Evolutionary conservation across 2,888 invertebrate genomes (phyloP).

Genomic region (Cerastis rubricosa): DNA sequence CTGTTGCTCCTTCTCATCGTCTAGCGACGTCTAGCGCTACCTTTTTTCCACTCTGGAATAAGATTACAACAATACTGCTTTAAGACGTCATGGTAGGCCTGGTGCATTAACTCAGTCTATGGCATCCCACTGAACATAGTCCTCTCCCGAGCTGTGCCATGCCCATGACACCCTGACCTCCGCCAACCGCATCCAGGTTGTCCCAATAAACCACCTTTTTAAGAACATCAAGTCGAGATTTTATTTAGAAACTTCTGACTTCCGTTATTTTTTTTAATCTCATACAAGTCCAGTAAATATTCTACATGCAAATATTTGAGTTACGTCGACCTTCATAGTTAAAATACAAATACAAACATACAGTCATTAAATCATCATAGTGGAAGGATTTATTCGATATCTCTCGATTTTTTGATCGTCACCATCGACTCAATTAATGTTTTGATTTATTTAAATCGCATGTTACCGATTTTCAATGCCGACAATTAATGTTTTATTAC

Average conservation of each 20-base stretch:
- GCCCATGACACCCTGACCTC: background rate
- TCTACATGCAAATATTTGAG: slow-evolving; percentile 23
- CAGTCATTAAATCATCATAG: background rate
- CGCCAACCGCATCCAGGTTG: background rate
- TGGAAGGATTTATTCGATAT: background rate
- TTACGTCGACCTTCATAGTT: background rate
- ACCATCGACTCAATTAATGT: background rate
- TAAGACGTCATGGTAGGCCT: too few relatives aligned
- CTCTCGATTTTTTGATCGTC: background rate
- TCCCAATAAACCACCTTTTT: background rate
- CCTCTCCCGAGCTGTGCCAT: background rate
- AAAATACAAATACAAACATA: slow-evolving; percentile 12
- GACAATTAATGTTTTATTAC: background rate
- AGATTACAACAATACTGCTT: too few relatives aligned
- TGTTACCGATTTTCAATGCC: background rate
- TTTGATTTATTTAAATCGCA: background rate
- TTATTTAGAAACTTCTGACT: background rate
- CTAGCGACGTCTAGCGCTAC: too few relatives aligned
- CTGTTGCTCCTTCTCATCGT: too few relatives aligned
- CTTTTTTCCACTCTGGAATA: too few relatives aligned
- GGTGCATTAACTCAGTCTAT: background rate
- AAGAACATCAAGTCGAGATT: background rate
- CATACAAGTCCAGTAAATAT: slow-evolving; percentile 8
- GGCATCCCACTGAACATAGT: background rate
- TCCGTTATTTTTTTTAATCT: slow-evolving; percentile 30